A percentile compares a stretch with the other conserved stretches of the same genome.
phyloP scores from a whole-genome alignment of 1,140 invertebrate species.

The Rhyacophila brunnea region DNA sequence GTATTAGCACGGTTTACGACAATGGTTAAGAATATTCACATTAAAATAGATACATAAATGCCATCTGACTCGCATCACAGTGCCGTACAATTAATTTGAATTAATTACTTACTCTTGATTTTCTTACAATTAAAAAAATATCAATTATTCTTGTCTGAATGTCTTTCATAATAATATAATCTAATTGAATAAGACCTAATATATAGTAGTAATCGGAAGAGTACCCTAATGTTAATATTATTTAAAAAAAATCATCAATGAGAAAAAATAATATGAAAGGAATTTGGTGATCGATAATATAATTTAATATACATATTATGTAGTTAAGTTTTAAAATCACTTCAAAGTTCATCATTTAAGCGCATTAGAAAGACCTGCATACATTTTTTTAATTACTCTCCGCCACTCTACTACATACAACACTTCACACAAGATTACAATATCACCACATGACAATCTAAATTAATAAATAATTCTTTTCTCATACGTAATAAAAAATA shows the following conservation, averaged over 20 bases:
- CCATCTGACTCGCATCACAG: conserved; percentile 12
- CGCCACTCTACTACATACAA: neutral
- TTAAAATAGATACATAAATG: conserved; percentile 10
- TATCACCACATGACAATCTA: too few relatives aligned
- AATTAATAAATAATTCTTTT: too few relatives aligned
- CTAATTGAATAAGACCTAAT: conserved; percentile 23
- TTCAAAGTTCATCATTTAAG: neutral
- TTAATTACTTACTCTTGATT: conserved; percentile 18
- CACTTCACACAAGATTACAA: too few relatives aligned
- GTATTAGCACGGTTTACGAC: too few relatives aligned
- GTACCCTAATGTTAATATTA: conserved; percentile 14
- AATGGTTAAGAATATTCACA: conserved; percentile 6
- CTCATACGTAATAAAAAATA: too few relatives aligned
- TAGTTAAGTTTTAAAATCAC: conserved; percentile 9
- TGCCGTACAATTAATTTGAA: conserved; percentile 10
- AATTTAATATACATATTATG: neutral
- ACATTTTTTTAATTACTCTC: neutral
- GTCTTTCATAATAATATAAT: conserved; percentile 30
- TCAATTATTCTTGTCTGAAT: conserved; percentile 16
- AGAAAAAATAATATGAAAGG: neutral
- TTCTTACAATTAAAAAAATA: conserved; percentile 33
- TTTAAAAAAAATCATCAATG: conserved; percentile 7
- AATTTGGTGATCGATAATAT: neutral
- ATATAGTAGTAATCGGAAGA: conserved; percentile 12
- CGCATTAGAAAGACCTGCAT: conserved; percentile 1